phyloP scores from a whole-genome alignment of 2,797 vertebrate species.

The Amazona finschi region DNA sequence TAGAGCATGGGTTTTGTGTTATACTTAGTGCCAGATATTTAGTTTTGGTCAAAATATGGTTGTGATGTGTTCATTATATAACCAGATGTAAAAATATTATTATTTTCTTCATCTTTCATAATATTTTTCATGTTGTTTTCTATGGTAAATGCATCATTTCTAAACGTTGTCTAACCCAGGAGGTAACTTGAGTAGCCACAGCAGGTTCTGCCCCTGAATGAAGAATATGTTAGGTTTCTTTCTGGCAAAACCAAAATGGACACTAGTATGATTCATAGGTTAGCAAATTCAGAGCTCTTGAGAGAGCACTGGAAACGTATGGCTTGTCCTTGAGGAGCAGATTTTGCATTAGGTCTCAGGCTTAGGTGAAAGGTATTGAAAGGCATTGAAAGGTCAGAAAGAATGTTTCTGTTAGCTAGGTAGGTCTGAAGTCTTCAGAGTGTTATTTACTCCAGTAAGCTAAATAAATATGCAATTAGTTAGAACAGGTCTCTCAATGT shows the following conservation, averaged over 20 bases:
- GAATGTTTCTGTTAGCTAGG: neutral
- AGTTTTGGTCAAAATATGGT: neutral
- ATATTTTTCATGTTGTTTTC: neutral
- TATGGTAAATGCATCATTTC: neutral
- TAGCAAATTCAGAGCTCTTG: neutral
- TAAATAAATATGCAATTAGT: neutral
- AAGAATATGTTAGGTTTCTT: neutral
- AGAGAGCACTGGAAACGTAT: neutral
- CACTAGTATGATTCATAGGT: neutral
- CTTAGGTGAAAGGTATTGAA: neutral
- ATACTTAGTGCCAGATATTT: neutral
- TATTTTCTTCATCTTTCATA: neutral
- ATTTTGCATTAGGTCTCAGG: neutral
- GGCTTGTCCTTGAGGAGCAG: neutral
- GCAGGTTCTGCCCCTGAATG: neutral
- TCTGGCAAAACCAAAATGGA: neutral
- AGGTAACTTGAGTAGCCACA: neutral
- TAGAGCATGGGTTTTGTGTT: neutral
- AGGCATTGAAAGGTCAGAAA: neutral
- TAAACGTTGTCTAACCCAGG: neutral
- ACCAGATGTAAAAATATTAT: neutral
- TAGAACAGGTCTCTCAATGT: neutral
- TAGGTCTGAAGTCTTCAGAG: neutral
- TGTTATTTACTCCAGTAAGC: neutral
- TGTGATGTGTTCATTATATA: neutral